These are phyloP conservation scores for Nylanderia fulva DNA, from an alignment of 1,140 invertebrate species.

Conservation along the genomic window DNA sequence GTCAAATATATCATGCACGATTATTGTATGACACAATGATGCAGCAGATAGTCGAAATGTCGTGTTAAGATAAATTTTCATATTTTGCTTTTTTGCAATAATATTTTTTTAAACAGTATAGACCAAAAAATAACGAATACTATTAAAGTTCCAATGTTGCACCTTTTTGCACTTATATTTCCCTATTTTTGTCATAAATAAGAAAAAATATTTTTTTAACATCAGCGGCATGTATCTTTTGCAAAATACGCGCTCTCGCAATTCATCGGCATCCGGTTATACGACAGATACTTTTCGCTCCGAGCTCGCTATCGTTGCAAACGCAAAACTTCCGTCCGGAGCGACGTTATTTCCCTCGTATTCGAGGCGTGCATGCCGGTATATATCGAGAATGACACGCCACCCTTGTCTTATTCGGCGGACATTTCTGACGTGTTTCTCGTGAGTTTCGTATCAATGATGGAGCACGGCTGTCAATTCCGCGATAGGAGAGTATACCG, in stretches of 20 bases:
- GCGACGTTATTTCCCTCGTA: conserved; percentile 23
- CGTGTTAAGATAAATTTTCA: background rate
- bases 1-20: background rate
- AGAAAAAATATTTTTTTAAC: background rate
- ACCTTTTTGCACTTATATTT: too few species aligned
- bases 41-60: background rate
- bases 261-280: background rate
- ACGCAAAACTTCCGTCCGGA: conserved; percentile 36
- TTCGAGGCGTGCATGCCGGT: conserved; percentile 16
- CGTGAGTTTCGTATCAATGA: conserved; percentile 66
- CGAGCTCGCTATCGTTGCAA: conserved; percentile 8
- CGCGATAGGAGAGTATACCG: conserved; percentile 5
- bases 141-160: background rate
- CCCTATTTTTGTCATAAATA: background rate
- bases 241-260: conserved; percentile 4
- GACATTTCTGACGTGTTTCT: conserved; percentile 64
- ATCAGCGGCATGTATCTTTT: background rate
- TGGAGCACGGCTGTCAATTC: conserved; percentile 65
- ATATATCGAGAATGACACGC: conserved; percentile 60
- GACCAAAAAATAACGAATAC: background rate
- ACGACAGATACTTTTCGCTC: conserved; percentile 32
- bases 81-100: background rate
- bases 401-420: conserved; percentile 63
- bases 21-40: background rate
- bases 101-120: background rate